These are phyloP conservation scores for Lampris megalopsis DNA, from an alignment of 2,113 vertebrate species.

Conservation along the genomic window DNA sequence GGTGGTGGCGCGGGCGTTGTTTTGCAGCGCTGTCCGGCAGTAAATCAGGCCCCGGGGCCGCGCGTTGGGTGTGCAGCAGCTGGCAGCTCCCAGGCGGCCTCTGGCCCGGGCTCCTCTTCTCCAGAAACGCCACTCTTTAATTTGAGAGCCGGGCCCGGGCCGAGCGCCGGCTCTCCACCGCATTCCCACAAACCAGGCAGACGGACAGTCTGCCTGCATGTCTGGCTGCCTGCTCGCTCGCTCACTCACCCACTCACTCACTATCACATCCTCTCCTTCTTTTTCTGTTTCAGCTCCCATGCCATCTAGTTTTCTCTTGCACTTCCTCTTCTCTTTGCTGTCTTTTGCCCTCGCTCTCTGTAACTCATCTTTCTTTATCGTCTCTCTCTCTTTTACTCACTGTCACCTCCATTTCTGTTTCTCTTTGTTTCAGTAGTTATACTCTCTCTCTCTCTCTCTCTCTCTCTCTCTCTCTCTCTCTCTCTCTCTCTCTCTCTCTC, in stretches of 20 bases:
- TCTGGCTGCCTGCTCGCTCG: conserved; percentile 65
- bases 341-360: not conserved
- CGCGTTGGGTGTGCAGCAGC: conserved; percentile 71
- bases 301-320: conserved; percentile 1
- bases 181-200: conserved; percentile 79
- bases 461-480: not conserved
- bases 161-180: conserved; percentile 76
- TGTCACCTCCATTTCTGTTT: too few species aligned
- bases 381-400: not conserved
- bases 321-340: not conserved
- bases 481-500: conserved; percentile 32
- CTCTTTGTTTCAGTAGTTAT: too few species aligned
- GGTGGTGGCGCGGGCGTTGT: not conserved
- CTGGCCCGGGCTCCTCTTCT: conserved; percentile 74
- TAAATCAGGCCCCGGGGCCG: conserved; percentile 73
- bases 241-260: conserved; percentile 14
- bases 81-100: conserved; percentile 77
- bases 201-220: conserved; percentile 78
- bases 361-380: not conserved
- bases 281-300: not conserved
- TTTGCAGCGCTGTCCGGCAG: conserved; percentile 62
- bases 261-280: not conserved
- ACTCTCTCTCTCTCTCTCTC: too few species aligned
- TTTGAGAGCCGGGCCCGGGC: conserved; percentile 77
- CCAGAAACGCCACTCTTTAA: conserved; percentile 77